Base-by-base conservation (phyloP, 2,113 vertebrate genomes). In the Mastomys natalensis region DNA sequence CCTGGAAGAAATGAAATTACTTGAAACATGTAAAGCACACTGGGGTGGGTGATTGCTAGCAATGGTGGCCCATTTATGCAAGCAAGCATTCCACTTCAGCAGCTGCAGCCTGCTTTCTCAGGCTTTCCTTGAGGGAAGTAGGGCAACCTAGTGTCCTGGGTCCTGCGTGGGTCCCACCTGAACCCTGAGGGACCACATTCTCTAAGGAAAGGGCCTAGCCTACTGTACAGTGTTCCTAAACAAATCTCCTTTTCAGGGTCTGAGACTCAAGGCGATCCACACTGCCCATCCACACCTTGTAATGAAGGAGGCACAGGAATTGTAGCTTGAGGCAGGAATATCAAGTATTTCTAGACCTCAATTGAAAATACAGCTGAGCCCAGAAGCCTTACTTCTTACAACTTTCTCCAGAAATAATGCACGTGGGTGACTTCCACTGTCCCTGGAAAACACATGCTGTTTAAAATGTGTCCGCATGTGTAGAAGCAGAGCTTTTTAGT, bases 1-100 rank as follows among this genome's bases (percentile, higher is more conserved):
- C 89, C 94, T 77, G 87, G 78, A 98, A 97, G 93, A 97, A 97
- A 97, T 92, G 96, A 97, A 97, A 96, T 86, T 97, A 98, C 98
- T 98, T 98, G 97, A 98, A 98, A 89, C 76, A 87, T 91, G 93
- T 94, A 17, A 66, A 98, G 95, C 93, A 80, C 97, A 90, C 94
- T 62, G 91, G 96, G 93, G 91, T 97, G 96, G 95, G 86, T 9
- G 93, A 68, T 64, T 77, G 34, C 13, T 93, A 97, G 80, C 89
- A 91, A 89, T 96, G 92, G 95, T 66, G 66, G 72, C 53, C 97
- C 76, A 51, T 66, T 89, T 29, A 9, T 26, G n/a, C 21, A 62
- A 55, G 68, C 17, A 45, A 62, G 55, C 26, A 53, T 4, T 60
- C 51, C 74, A 64, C 45, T 74, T 93, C 64, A 78, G 94, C 60